phyloP scores from a whole-genome alignment of 1,140 invertebrate species.

The Bombyx mandarina region DNA sequence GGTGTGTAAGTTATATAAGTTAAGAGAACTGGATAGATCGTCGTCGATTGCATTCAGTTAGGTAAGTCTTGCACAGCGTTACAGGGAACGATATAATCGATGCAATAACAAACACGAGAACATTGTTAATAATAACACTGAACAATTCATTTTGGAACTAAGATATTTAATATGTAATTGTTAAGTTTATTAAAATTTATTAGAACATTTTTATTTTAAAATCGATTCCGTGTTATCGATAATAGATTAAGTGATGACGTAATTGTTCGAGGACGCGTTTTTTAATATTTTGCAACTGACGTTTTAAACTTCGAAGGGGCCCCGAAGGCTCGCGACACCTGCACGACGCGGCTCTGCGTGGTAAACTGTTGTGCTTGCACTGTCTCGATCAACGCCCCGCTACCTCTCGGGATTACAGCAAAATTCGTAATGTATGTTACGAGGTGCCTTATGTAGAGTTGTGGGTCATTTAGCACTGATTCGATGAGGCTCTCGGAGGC shows the following conservation, averaged over 20 bases:
- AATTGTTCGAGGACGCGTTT: no score
- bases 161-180: background rate
- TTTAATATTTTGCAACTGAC: constrained; percentile 11
- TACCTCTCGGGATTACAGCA: constrained; percentile 26
- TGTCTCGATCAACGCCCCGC: constrained; percentile 25
- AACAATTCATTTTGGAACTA: background rate
- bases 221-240: no score
- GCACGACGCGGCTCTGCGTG: constrained; percentile 47
- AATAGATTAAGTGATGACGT: no score
- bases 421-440: constrained; percentile 52
- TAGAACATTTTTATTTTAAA: no score
- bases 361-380: constrained; percentile 39
- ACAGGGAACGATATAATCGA: constrained; percentile 16
- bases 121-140: background rate
- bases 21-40: constrained; percentile 3
- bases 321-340: constrained; percentile 32
- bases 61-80: constrained; percentile 41
- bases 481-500: constrained; percentile 14
- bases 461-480: constrained; percentile 23
- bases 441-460: constrained; percentile 47
- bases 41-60: constrained; percentile 36
- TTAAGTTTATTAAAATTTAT: no score
- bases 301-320: constrained; percentile 7
- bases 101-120: constrained; percentile 5
- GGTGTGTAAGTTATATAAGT: constrained; percentile 15